Base-by-base conservation (phyloP, 1,140 invertebrate genomes). In the Polypedilum pembai region DNA sequence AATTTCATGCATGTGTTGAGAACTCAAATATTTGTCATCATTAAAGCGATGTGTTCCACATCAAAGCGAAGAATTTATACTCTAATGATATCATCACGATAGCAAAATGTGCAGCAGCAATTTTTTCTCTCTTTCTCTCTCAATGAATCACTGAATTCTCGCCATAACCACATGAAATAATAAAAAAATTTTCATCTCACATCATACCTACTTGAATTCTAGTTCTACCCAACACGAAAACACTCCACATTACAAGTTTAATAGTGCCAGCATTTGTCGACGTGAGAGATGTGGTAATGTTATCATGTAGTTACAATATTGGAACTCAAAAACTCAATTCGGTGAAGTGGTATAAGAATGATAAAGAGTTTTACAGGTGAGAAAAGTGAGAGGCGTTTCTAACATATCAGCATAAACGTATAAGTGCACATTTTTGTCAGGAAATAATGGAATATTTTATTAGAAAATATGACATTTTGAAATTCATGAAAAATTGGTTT, bases 271-370 rank as follows among this genome's bases (percentile, higher is more conserved):
- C 80, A 74, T 80, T 86, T 73, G 85, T 85, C 7, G 86, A 87
- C 78, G 84, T 84, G 3, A 80, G 84, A 21, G 83, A 85, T 73
- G 80, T 80, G 77, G 85, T 85, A 12, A 81, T 85, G 73, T 80
- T 88, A 41, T 84, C 84, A 75, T 88, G 87, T 78, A 82, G 83
- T 75, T 88, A 85, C 76, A 85, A 87, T 78, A 81, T 85, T 79
- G 86, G 87, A 76, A 86, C 84, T 7, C 89, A 90, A 73, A 83
- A 84, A 1, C 84, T 93, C 10, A 92, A 92, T 81, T 90, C 90
- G 0, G 88, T 92, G 75, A 92, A 92, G 82, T 93, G 91, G 91
- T 92, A 91, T 81, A 91, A 91, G 78, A 89, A 91, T 75, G 86
- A 86, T 63, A 83, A 86, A 75, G 88, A 93, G 80, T 91, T 92